Evolutionary conservation across 2,113 vertebrate species (phyloP), one percentile per base, ranked within the genome.

Genomic region (Pollimyrus isidori): DNA sequence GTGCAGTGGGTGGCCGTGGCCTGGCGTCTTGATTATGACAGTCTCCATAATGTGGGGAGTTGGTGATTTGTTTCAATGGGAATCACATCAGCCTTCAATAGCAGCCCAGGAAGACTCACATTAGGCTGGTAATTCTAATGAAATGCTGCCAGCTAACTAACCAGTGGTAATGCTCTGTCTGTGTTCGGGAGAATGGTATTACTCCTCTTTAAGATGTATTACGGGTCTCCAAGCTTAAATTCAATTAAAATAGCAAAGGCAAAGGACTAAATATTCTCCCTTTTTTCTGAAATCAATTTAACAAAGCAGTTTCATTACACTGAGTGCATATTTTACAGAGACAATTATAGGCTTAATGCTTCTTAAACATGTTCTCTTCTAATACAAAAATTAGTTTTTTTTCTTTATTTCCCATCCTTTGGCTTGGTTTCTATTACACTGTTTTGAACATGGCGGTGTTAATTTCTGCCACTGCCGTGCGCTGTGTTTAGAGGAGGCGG

Each of bases 91-190:
- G 91, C 89, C 23, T 91, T 90, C 91, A 73, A 93, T 92, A 90
- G 92, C 91, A 62, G 91, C 90, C 91, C 91, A 90, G 93, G 93
- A 92, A 92, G 92, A 91, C 93, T 94, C 93, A 93, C 92, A 92
- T 94, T 94, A 94, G 93, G 94, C 94, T 94, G 93, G 92, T 94
- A 95, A 94, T 95, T 94, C 88, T 92, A 90, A 93, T 93, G 94
- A 94, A 92, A 93, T 92, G 93, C 93, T 94, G 93, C 92, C 92
- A 93, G 94, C 94, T 94, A 93, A 95, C 94, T 94, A 93, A 93
- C 92, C 93, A 91, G 92, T 50, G 91, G 92, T 89, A 93, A 89
- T 90, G 48, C 30, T 50, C 90, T 88, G 87, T 87, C 87, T 53
- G 39, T 39, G 13, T 65, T 58, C 52, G 56, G 7, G 89, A 91